Percentiles rank a stretch among this genome's conserved stretches.
These are phyloP conservation scores for Calidris pygmaea DNA, from an alignment of 2,113 vertebrate genomes.

Conservation along the genomic window DNA sequence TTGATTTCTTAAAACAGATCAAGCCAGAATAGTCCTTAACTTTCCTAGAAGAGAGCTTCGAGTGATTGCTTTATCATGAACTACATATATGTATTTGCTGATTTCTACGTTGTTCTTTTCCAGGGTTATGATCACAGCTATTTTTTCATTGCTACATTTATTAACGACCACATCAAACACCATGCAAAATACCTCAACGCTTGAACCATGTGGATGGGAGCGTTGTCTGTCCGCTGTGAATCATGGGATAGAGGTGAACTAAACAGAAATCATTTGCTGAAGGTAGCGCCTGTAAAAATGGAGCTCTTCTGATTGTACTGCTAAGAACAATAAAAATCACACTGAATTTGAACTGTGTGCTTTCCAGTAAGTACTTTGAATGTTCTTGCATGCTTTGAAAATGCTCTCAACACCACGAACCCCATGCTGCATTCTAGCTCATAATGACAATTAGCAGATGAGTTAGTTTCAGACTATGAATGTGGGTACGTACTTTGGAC, in stretches of 20 bases:
- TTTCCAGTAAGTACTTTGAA: slow-evolving; percentile 35
- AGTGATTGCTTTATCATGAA: neutral
- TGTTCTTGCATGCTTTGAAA: neutral
- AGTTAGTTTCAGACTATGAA: neutral
- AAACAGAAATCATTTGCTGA: neutral
- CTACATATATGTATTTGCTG: neutral
- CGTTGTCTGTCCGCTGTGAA: neutral
- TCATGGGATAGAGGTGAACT: neutral
- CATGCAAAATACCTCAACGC: slow-evolving; percentile 93
- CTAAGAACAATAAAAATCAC: slow-evolving; percentile 26
- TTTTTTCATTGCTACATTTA: slow-evolving; percentile 93
- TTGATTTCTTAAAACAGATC: neutral
- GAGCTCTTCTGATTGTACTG: neutral
- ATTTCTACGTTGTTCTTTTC: neutral
- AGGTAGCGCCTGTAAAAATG: neutral
- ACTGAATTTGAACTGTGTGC: neutral
- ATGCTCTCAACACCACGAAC: neutral
- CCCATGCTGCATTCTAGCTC: neutral
- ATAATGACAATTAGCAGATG: neutral
- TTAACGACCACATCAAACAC: slow-evolving; percentile 93
- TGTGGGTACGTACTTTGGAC: fast-evolving
- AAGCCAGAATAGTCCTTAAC: neutral
- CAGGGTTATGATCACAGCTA: slow-evolving; percentile 98
- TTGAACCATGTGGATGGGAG: slow-evolving; percentile 45
- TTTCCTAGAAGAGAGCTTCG: neutral